Evolutionary conservation across 2,797 vertebrate genomes (phyloP).

Genomic region (Momotus momota): DNA sequence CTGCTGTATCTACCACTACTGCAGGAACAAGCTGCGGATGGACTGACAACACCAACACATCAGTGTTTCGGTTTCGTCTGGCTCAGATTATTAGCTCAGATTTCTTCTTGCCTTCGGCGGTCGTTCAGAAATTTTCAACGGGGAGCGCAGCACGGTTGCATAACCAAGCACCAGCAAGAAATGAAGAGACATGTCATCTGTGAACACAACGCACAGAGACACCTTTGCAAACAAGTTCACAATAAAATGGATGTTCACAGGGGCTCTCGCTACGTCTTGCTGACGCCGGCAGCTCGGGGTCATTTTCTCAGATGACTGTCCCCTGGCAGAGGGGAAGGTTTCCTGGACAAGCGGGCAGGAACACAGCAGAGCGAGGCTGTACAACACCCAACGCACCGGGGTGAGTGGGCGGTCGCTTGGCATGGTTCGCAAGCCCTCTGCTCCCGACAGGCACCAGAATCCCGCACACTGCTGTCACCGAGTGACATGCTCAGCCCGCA

Average conservation of each 20-base stretch:
- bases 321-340: neutral
- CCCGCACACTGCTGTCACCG: neutral
- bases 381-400: neutral
- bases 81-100: neutral
- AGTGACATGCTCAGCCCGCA: neutral
- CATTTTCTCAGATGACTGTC: neutral
- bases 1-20: neutral
- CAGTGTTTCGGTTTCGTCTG: neutral
- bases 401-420: neutral
- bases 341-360: neutral
- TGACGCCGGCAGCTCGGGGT: neutral
- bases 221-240: neutral
- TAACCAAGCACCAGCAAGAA: neutral
- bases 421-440: neutral
- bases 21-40: neutral
- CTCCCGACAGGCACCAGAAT: neutral
- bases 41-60: neutral
- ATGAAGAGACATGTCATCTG: neutral
- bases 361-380: neutral
- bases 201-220: neutral
- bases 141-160: neutral
- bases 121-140: neutral
- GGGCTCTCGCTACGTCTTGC: neutral
- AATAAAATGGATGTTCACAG: neutral
- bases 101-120: neutral